Percentiles rank a stretch among this genome's conserved stretches.
Conservation (phyloP, 2,113 vertebrate species). For the Petrocephalus zakoni region DNA sequence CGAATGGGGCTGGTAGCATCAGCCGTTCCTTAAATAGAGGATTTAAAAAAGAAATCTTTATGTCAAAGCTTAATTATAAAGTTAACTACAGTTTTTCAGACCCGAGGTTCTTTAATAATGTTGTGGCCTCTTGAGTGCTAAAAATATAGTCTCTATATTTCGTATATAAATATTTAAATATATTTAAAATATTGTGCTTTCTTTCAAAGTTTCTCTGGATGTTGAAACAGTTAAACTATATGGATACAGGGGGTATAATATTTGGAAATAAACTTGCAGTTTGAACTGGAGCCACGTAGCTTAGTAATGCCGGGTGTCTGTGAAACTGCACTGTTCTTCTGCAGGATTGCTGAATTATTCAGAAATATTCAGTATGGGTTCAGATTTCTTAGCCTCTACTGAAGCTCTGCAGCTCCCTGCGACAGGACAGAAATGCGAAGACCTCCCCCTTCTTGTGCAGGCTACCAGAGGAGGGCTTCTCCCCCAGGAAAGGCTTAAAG, state of each 20-base stretch:
- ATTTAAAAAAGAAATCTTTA: neutral
- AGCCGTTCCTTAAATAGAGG: neutral
- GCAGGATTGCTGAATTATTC: neutral
- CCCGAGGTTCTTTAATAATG: neutral
- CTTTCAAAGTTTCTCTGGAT: neutral
- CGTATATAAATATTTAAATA: neutral
- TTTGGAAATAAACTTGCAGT: neutral
- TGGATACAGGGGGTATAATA: neutral
- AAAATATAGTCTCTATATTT: neutral
- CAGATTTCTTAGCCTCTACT: neutral
- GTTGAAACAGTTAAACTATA: neutral
- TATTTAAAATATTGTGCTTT: neutral
- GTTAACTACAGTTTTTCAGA: neutral
- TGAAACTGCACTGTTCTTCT: neutral
- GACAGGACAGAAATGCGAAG: conserved; percentile 20
- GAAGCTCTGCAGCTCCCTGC: neutral
- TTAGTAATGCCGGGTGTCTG: neutral
- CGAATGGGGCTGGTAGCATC: neutral
- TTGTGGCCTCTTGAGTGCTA: neutral
- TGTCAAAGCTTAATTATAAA: neutral
- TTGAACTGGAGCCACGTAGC: neutral
- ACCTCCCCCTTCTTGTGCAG: conserved; percentile 40
- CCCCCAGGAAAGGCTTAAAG: conserved; percentile 38
- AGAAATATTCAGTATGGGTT: neutral
- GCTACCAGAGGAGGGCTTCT: conserved; percentile 24